Evolutionary conservation across 2,888 invertebrate species (phyloP), one percentile per base, ranked within the genome.

Genomic region (Seladonia tumulorum): DNA sequence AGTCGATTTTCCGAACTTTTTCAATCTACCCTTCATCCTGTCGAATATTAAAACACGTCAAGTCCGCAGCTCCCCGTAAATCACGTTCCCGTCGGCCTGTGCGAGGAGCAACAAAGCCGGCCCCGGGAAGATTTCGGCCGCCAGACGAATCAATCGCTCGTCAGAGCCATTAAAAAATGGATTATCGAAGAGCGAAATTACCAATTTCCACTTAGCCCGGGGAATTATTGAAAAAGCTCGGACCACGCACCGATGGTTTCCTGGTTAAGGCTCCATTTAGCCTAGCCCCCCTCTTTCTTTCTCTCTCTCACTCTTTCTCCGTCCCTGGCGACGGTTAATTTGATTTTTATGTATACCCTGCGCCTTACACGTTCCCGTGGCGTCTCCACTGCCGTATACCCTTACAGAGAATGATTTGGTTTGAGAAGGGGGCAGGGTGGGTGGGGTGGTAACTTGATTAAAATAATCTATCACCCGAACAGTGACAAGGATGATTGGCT

Each of bases 391-490:
- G 72, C 29, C 76, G 60, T 75, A 79, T 79, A 77, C 45, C 22
- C 53, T 45, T 53, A 14, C 75, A 53, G 74, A 83, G 73, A 84
- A 87, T 85, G 88, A 91, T 91, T 86, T 87, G 89, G 85, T 87
- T 90, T 84, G 86, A 83, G 87, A 81, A 87, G 86, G 76, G 84
- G 71, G 83, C 89, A 89, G 53, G n/a, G 3, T n/a, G n/a, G 10
- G 1, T 1, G 3, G n/a, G 53, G 8, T 53, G n/a, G 53, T 92
- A 92, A 92, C 90, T 93, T 92, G 92, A 93, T 93, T 92, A 93
- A 93, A 93, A 93, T 92, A 91, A 93, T 93, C 92, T 91, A 92
- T 93, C 93, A 93, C 88, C 83, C 83, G 82, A 71, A 60, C 89
- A 89, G 89, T 90, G 93, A 93, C 92, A 91, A 91, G 89, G 88